Base-by-base conservation (phyloP, 2,113 vertebrate species). In the human region DNA sequence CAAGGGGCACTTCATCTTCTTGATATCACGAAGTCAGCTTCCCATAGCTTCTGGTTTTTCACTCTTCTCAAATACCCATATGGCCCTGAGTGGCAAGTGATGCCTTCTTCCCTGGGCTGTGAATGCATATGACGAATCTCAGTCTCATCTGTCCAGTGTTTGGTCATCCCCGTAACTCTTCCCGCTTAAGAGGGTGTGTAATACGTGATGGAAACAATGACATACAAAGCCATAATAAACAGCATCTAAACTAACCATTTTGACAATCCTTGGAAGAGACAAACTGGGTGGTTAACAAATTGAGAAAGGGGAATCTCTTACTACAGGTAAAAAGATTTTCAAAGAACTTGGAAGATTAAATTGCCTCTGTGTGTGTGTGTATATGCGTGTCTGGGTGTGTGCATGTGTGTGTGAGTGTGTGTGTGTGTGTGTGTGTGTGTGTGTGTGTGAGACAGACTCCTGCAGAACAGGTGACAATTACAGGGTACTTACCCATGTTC, bases 361-460 rank as follows among this genome's bases (percentile, higher is more conserved):
- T 40, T 55, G 5, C 8, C 22, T 13, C 0, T 27, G 3, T 20
- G 14, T 30, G 25, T 70, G 0, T 70, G 35, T 70, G 35, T n/a
- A 17, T 70, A 18, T 72, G 14, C 17, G 8, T 52, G 40, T 40
- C 40, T 40, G 40, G 40, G 40, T 40, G 30, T n/a, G 23, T 25
- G 6, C 40, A 3, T 38, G 38, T 38, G 23, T 22, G 48, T 13
- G 72, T 0, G 38, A 2, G 38, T 38, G 38, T 38, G 23, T 22
- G 48, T 13, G 72, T 0, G 38, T 3, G 30, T 3, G 75, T 13
- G 12, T 5, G 61, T 2, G 11, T 4, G 27, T 4, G 27, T 27
- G 25, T 27, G 22, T 50, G 18, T 17, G 32, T 22, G 18, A 35
- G 23, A 25, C 1, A 18, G 75, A 55, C 12, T 18, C 8, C 27